A percentile compares a stretch with the other conserved stretches of the same genome.
Conservation (phyloP, 1,140 invertebrate species). For the Aphelenchoides avenae region DNA sequence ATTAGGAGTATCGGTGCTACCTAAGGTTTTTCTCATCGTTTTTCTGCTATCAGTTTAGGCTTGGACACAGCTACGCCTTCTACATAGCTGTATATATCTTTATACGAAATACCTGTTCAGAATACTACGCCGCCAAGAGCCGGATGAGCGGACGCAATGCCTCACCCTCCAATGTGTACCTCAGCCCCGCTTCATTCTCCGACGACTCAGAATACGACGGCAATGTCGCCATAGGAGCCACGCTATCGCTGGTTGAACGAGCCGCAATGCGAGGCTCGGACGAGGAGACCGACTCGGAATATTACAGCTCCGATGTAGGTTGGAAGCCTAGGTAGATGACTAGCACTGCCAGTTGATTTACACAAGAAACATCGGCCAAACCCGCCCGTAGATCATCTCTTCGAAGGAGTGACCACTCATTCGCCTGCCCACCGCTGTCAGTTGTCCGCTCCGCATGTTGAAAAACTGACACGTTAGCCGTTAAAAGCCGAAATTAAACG, state of each 20-base stretch:
- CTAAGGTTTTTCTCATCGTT: too few species aligned
- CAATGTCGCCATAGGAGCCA: conserved; percentile 47
- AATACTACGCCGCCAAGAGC: background rate
- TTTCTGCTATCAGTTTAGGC: too few species aligned
- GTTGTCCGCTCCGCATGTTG: too few species aligned
- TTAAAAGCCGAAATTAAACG: too few species aligned
- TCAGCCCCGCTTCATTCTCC: conserved; percentile 6
- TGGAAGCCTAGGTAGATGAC: too few species aligned
- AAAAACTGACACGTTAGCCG: too few species aligned
- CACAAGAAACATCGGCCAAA: background rate
- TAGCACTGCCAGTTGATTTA: conserved; percentile 20
- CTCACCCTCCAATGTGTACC: conserved; percentile 21
- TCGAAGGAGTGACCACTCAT: background rate
- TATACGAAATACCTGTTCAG: background rate
- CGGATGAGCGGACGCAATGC: conserved; percentile 14
- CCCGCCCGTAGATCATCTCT: background rate
- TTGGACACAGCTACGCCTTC: too few species aligned
- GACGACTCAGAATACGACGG: conserved; percentile 36
- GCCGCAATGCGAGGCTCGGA: conserved; percentile 49
- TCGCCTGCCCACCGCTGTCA: too few species aligned
- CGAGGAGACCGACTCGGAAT: too few species aligned
- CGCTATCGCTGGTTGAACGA: conserved; percentile 46
- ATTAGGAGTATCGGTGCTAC: too few species aligned
- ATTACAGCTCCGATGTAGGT: conserved; percentile 32
- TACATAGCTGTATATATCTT: too few species aligned